Evolutionary conservation across 2,888 invertebrate species (phyloP), one percentile per base, ranked within the genome.

Genomic region (Ophion costatus): DNA sequence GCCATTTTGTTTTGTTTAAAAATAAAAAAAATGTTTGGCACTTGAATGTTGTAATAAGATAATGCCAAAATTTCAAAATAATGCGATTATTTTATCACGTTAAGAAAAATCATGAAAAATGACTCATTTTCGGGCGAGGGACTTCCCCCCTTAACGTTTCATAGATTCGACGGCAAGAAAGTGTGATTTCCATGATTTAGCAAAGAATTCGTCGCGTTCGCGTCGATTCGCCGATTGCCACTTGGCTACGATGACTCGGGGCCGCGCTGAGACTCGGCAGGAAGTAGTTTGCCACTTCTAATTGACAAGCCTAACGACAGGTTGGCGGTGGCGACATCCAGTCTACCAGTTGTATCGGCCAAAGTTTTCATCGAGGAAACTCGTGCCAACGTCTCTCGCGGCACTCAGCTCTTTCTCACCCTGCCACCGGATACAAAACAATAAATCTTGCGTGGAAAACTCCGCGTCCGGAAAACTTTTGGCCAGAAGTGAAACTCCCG

Each of bases 251-350:
- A 66, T 51, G 22, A 22, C 45, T 70, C n/a, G 4, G 1, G 14
- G 61, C 45, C 61, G 59, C 64, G 7, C 51, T 45, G n/a, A 45
- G 45, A 70, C n/a, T 63, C 17, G 38, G 17, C 56, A 56, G 64
- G 56, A 79, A 71, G 56, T 67, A 75, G 67, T 80, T 80, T 74
- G 74, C 59, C 67, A 80, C 74, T 17, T 69, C 29, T 80, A 80
- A 80, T 80, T 74, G 74, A 80, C 74, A 74, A 45, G 67, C 29
- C 61, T 67, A 67, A 75, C 67, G 59, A 74, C 59, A 75, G 67
- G 11, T 75, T 61, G 61, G 56, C 22, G 33, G 20, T 33, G 70
- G 9, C 61, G 63, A 61, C 70, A 56, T 17, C 22, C 20, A 56
- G 59, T 59, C 59, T 20, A 24, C 11, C n/a, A 45, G 4, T 61